phyloP scores from a whole-genome alignment of 2,888 invertebrate species.

The Lepas anatifera region DNA sequence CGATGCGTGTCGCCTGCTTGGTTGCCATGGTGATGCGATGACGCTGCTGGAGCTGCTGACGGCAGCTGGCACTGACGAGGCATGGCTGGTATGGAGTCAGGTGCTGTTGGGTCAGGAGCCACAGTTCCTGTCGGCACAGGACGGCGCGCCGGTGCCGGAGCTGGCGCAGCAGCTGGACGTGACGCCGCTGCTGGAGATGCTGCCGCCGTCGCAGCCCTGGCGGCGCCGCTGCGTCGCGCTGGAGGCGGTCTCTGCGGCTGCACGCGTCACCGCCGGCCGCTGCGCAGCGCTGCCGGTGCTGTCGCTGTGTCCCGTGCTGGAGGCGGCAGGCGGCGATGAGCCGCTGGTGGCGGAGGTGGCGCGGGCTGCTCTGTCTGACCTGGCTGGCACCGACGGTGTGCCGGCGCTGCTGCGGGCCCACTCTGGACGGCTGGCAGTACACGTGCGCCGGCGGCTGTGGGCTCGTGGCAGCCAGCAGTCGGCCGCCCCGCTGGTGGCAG shows the following conservation, averaged over 20 bases:
- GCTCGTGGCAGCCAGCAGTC: conserved; percentile 48
- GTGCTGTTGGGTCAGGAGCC: conserved; percentile 74
- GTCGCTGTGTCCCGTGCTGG: conserved; percentile 53
- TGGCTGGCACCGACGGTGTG: conserved; percentile 74
- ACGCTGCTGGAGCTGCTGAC: conserved; percentile 3
- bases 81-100: conserved; percentile 90
- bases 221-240: conserved; percentile 54
- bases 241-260: conserved; percentile 52
- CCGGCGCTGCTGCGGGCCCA: conserved; percentile 84
- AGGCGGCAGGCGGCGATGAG: conserved; percentile 58
- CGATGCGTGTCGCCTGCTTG: conserved; percentile 43
- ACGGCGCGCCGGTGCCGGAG: conserved; percentile 53
- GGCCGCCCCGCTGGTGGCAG: conserved; percentile 70
- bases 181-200: conserved; percentile 42
- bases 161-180: conserved; percentile 42
- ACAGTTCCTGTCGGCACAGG: conserved; percentile 58
- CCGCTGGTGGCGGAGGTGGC: not conserved
- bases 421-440: conserved; percentile 65
- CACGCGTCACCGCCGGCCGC: not conserved
- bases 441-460: conserved; percentile 77
- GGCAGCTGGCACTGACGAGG: conserved; percentile 74
- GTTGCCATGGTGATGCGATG: conserved; percentile 41
- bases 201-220: conserved; percentile 45
- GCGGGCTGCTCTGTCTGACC: conserved; percentile 27
- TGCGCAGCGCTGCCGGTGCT: not conserved